These are phyloP conservation scores for Malthinus seriepunctatus DNA, from an alignment of 2,888 invertebrate species.

Conservation along the genomic window DNA sequence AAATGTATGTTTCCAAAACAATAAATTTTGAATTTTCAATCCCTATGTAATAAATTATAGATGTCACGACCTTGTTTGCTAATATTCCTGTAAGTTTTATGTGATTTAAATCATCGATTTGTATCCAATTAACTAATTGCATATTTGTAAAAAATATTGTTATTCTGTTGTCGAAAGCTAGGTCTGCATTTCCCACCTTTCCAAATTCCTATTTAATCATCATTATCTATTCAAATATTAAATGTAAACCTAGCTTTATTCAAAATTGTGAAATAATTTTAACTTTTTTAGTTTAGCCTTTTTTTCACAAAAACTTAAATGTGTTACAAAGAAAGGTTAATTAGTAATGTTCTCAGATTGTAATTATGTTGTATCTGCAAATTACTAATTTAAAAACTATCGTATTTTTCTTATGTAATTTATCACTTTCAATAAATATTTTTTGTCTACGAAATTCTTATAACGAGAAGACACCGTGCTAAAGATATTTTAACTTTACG, in stretches of 20 bases:
- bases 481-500: too few species aligned
- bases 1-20: too few species aligned
- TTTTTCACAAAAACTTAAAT: constrained; percentile 1
- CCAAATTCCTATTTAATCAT: not conserved
- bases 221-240: constrained; percentile 1
- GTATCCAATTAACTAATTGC: too few species aligned
- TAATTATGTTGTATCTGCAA: not conserved
- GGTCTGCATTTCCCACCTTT: constrained; percentile 22
- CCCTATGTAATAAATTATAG: too few species aligned
- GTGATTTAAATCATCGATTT: too few species aligned
- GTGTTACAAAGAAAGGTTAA: not conserved
- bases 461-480: too few species aligned
- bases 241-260: constrained; percentile 25
- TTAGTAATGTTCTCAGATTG: not conserved
- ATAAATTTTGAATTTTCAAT: too few species aligned
- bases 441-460: too few species aligned
- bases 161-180: constrained; percentile 17
- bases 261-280: constrained; percentile 7
- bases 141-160: not conserved
- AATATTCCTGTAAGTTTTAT: too few species aligned
- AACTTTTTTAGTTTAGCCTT: constrained; percentile 1
- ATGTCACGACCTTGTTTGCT: too few species aligned
- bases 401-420: constrained; percentile 1
- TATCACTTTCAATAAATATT: constrained; percentile 3
- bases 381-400: not conserved